Evolutionary conservation across 2,888 invertebrate species (phyloP).

Genomic region (Leptinotarsa peninsularis): DNA sequence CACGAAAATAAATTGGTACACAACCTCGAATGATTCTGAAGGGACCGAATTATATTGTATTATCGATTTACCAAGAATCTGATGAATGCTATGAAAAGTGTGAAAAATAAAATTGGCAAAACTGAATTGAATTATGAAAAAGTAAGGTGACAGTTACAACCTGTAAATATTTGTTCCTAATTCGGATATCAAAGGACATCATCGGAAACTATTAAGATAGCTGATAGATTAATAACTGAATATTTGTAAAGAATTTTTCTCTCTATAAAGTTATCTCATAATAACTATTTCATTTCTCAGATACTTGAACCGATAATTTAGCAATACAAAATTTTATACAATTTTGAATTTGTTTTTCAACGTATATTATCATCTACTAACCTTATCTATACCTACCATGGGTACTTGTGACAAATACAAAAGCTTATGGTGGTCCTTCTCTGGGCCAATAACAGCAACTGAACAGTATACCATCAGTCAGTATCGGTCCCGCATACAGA

Average conservation of each 20-base stretch:
- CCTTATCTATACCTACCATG: constrained; percentile 68
- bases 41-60: not conserved
- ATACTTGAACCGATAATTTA: not conserved
- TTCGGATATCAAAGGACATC: too few relatives aligned
- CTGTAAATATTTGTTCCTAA: too few relatives aligned
- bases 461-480: constrained; percentile 35
- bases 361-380: constrained; percentile 50
- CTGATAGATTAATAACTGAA: not conserved
- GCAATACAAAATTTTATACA: not conserved
- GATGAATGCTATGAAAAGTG: not conserved
- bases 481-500: constrained; percentile 12
- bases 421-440: constrained; percentile 71
- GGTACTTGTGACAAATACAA: constrained; percentile 71
- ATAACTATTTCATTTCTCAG: not conserved
- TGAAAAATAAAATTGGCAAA: not conserved
- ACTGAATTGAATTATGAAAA: not conserved
- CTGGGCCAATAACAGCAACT: constrained; percentile 71
- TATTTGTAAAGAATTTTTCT: not conserved
- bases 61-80: not conserved
- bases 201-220: too few relatives aligned
- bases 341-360: not conserved
- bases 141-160: too few relatives aligned
- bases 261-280: not conserved
- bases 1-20: not conserved
- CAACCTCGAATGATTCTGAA: constrained; percentile 6